A percentile compares a stretch with the other conserved stretches of the same genome.
These are phyloP conservation scores for Drosophila melanosoma DNA, from an alignment of 2,888 invertebrate species.

Conservation along the genomic window DNA sequence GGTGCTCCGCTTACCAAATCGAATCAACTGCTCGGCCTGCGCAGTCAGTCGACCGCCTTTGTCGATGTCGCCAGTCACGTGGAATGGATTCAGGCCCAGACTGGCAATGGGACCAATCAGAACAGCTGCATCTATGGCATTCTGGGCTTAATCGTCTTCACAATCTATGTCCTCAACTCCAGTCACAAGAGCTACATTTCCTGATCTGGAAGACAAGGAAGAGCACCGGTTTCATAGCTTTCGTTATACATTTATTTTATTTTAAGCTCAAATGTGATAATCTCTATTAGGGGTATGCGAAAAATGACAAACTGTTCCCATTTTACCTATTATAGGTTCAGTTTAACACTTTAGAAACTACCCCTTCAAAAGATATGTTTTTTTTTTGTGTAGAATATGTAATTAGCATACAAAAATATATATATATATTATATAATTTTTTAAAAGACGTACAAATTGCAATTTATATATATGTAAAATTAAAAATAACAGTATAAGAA, in stretches of 20 bases:
- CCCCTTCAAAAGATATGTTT: not conserved
- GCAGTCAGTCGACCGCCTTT: constrained; percentile 36
- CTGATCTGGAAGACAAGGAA: not conserved
- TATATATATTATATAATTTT: not conserved
- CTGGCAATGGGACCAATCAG: constrained; percentile 72
- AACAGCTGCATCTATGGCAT: constrained; percentile 82
- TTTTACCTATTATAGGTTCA: not conserved
- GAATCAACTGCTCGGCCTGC: constrained; percentile 50
- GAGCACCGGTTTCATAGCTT: not conserved
- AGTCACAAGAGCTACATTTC: constrained; percentile 50
- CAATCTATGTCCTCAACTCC: constrained; percentile 66
- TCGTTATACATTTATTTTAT: not conserved
- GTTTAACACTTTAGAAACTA: not conserved
- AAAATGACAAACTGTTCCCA: not conserved
- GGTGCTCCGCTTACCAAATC: constrained; percentile 62
- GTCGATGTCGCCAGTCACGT: constrained; percentile 60
- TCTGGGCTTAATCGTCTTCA: constrained; percentile 73
- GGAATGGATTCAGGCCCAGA: constrained; percentile 70
- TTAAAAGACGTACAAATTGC: not conserved
- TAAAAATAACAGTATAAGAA: no score
- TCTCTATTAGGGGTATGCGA: constrained; percentile 40
- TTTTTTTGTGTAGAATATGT: constrained; percentile 5
- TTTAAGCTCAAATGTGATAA: constrained; percentile 14
- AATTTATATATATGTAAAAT: no score
- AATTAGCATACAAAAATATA: constrained; percentile 16